Evolutionary conservation across 2,888 invertebrate species (phyloP).

Genomic region (Arrhopalites spinosus): DNA sequence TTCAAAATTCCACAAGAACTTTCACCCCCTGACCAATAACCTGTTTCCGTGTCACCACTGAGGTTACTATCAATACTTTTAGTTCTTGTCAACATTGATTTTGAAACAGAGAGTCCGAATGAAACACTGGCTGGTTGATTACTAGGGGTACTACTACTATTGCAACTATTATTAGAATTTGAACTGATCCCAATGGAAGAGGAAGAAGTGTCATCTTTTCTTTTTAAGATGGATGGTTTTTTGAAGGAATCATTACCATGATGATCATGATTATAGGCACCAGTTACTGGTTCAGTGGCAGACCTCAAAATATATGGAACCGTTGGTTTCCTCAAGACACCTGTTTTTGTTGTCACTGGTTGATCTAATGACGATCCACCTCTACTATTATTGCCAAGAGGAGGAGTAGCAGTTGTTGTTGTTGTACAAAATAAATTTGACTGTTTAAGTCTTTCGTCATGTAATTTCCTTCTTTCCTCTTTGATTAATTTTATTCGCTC

Average conservation of each 20-base stretch:
- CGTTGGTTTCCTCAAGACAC: conserved; percentile 39
- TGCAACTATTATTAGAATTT: neutral
- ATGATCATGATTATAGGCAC: conserved; percentile 7
- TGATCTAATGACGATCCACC: conserved; percentile 27
- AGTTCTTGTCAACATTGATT: conserved; percentile 37
- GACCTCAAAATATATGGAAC: conserved; percentile 42
- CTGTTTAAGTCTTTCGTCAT: conserved; percentile 37
- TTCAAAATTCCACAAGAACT: conserved; percentile 35
- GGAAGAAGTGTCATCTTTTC: conserved; percentile 37
- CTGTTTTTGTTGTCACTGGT: conserved; percentile 10
- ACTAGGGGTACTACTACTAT: conserved; percentile 17
- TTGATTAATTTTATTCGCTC: conserved; percentile 41
- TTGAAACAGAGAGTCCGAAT: conserved; percentile 39
- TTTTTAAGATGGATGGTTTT: conserved; percentile 47
- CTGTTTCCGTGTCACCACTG: conserved; percentile 45
- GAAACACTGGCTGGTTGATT: conserved; percentile 40
- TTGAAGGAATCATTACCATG: conserved; percentile 14
- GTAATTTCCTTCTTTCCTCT: conserved; percentile 40
- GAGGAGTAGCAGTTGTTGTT: neutral
- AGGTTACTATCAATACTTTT: conserved; percentile 44
- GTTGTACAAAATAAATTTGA: conserved; percentile 2
- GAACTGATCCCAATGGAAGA: conserved; percentile 12
- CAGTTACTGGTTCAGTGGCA: conserved; percentile 16
- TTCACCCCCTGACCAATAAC: conserved; percentile 46
- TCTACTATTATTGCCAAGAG: neutral